These are phyloP conservation scores for Toxonevra muliebris DNA, from an alignment of 2,888 invertebrate species.

Conservation along the genomic window DNA sequence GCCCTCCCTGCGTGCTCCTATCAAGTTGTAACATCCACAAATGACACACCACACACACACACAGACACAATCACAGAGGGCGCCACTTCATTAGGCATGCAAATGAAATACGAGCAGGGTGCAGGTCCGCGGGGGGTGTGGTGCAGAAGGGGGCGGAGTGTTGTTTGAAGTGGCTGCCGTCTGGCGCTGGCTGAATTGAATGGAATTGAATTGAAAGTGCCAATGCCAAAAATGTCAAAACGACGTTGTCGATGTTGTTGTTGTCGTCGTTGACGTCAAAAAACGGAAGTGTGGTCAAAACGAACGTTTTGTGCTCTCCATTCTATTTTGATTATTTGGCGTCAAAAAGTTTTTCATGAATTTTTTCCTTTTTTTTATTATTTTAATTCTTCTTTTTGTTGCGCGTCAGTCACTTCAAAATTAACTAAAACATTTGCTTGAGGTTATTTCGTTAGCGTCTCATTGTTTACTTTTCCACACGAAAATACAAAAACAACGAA, in stretches of 20 bases:
- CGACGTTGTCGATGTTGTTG: background rate
- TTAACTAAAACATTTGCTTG: slow-evolving; percentile 31
- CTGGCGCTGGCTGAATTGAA: slow-evolving; percentile 1
- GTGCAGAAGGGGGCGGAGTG: background rate
- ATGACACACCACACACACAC: slow-evolving; percentile 16
- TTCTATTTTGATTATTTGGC: slow-evolving; percentile 37
- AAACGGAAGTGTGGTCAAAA: slow-evolving; percentile 25
- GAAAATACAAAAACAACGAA: background rate
- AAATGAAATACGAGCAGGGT: slow-evolving; percentile 34
- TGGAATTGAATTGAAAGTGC: background rate
- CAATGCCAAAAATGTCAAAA: background rate
- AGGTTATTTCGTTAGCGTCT: slow-evolving; percentile 24
- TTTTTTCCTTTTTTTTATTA: slow-evolving; percentile 27
- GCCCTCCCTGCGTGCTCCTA: background rate
- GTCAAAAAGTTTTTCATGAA: background rate
- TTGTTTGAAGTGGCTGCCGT: slow-evolving; percentile 23
- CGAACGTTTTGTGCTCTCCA: slow-evolving; percentile 31
- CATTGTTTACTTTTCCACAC: slow-evolving; percentile 13
- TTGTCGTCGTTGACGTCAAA: background rate
- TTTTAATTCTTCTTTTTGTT: slow-evolving; percentile 1
- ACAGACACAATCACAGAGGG: slow-evolving; percentile 34
- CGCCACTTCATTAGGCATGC: slow-evolving; percentile 40
- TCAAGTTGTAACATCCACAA: background rate
- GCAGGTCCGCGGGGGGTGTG: too few species aligned
- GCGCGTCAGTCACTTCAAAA: slow-evolving; percentile 17